Evolutionary conservation across 2,797 vertebrate genomes (phyloP).

Genomic region (Ficedula albicollis): DNA sequence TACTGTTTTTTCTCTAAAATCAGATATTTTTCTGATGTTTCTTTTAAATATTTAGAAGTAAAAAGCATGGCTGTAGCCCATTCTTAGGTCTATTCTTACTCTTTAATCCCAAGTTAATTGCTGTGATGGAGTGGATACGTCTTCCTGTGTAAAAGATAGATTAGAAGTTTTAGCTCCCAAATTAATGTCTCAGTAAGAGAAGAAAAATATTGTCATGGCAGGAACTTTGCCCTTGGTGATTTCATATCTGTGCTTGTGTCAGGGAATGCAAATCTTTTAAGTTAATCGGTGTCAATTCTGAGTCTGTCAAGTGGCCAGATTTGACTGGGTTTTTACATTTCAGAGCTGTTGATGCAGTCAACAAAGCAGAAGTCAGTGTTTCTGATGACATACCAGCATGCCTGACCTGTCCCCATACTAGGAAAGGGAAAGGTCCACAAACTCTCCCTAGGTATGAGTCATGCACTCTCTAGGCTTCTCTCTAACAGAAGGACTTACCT

Average conservation of each 20-base stretch:
- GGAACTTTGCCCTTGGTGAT: neutral
- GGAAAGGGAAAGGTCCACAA: neutral
- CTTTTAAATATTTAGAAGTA: neutral
- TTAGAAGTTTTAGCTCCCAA: neutral
- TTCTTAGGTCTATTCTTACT: neutral
- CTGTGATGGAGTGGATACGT: neutral
- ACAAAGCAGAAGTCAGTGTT: neutral
- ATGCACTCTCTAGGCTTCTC: neutral
- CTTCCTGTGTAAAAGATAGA: neutral
- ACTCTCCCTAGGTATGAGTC: neutral
- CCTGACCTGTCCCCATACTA: neutral
- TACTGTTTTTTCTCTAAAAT: neutral
- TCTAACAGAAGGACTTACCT: neutral
- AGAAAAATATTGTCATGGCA: neutral
- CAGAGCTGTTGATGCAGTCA: neutral
- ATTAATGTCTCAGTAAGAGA: neutral
- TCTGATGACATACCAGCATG: neutral
- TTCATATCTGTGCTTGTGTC: neutral
- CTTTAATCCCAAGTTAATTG: neutral
- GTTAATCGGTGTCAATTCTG: neutral
- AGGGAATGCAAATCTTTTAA: neutral
- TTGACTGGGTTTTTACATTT: conserved; percentile 3
- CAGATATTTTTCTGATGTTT: neutral
- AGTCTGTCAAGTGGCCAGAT: neutral
- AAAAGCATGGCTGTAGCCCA: neutral